phyloP scores from a whole-genome alignment of 2,797 vertebrate genomes.

The Semaprochilodus insignis region DNA sequence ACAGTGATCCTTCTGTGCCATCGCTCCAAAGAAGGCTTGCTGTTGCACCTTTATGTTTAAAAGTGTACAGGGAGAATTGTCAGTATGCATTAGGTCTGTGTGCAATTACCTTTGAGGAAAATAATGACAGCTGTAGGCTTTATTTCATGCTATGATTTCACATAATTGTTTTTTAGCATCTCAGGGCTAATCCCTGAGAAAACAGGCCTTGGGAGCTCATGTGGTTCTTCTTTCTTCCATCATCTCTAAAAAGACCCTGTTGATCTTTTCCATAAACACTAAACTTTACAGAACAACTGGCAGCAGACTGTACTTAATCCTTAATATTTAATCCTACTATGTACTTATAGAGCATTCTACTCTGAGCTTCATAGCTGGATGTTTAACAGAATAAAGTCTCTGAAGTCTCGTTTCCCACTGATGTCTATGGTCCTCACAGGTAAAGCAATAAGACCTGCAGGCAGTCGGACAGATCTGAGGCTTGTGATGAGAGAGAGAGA shows the following conservation, averaged over 20 bases:
- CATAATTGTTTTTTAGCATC: too few species aligned
- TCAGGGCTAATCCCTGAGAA: too few species aligned
- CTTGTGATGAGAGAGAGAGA: slow-evolving; percentile 10
- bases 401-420: background rate
- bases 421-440: slow-evolving; percentile 1
- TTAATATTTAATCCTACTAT: too few species aligned
- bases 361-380: background rate
- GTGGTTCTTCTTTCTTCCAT: background rate
- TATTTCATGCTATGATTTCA: too few species aligned
- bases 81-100: too few species aligned
- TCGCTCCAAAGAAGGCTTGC: too few species aligned
- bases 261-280: background rate
- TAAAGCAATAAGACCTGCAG: slow-evolving; percentile 1
- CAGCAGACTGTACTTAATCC: too few species aligned
- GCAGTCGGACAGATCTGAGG: slow-evolving; percentile 7
- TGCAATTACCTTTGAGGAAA: too few species aligned
- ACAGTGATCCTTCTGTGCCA: background rate
- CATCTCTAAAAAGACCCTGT: background rate
- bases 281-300: background rate
- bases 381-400: background rate
- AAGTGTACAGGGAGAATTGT: too few species aligned
- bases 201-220: background rate
- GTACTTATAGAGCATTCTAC: background rate
- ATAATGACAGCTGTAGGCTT: too few species aligned
- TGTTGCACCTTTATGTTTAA: background rate